A percentile compares a stretch with the other conserved stretches of the same genome.
Evolutionary conservation across 2,113 vertebrate species (phyloP).

Genomic region (Pipra filicauda): DNA sequence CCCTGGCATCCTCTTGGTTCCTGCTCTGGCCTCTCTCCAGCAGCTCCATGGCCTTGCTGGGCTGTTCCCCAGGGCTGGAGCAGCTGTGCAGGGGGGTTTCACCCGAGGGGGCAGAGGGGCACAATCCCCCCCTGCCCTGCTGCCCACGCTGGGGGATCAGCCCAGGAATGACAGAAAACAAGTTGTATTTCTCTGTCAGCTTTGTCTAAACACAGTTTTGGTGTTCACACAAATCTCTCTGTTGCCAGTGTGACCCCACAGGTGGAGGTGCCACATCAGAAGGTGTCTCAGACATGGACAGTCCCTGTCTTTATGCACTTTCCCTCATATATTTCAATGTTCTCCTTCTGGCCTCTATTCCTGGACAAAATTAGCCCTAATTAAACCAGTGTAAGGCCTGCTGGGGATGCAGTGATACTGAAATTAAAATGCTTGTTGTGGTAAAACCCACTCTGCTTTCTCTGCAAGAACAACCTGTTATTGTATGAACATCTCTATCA

Average conservation of each 20-base stretch:
- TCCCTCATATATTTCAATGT: background rate
- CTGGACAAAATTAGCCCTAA: background rate
- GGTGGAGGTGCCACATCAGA: background rate
- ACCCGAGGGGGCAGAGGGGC: background rate
- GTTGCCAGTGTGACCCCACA: rapidly evolving
- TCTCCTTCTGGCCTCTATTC: background rate
- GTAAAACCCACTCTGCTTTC: background rate
- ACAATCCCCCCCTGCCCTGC: background rate
- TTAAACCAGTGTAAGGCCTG: background rate
- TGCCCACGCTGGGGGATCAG: background rate
- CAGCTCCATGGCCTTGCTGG: background rate
- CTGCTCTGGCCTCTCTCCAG: background rate
- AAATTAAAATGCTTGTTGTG: background rate
- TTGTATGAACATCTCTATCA: background rate
- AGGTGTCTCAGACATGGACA: background rate
- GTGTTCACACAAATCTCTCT: background rate
- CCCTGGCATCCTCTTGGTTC: background rate
- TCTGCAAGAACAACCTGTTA: background rate
- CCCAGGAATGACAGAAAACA: background rate
- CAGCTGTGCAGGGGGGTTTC: background rate
- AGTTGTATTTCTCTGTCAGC: background rate
- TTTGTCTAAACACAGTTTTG: background rate
- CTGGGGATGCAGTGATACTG: background rate
- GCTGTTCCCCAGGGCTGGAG: background rate
- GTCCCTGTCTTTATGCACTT: background rate